Evolutionary conservation across 64 coral and sea anemone genomes (phyloP).

Genomic region (Pocillopora verrucosa): DNA sequence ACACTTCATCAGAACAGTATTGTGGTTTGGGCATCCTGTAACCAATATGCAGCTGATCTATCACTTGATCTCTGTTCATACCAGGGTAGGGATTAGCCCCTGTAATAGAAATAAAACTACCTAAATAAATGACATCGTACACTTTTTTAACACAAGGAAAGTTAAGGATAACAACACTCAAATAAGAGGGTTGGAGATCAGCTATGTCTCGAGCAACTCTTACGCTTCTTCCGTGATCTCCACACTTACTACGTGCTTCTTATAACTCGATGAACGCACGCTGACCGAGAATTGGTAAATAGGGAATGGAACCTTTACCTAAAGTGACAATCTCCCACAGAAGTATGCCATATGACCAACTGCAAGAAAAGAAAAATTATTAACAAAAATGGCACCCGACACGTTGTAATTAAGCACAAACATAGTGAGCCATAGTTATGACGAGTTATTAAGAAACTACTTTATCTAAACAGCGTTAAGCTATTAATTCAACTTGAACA

Average conservation of each 20-base stretch:
- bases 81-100: constrained; percentile 86
- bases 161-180: too few species aligned
- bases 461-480: too few species aligned
- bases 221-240: too few species aligned
- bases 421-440: too few species aligned
- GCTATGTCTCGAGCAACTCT: too few species aligned
- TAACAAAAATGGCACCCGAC: neutral
- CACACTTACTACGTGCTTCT: too few species aligned
- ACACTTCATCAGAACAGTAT: constrained; percentile 84
- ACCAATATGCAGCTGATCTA: constrained; percentile 70
- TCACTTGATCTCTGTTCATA: constrained; percentile 74
- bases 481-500: too few species aligned
- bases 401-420: neutral
- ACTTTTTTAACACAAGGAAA: too few species aligned
- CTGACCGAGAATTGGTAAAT: neutral
- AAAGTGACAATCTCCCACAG: constrained; percentile 88
- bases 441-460: too few species aligned
- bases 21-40: constrained; percentile 75
- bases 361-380: neutral
- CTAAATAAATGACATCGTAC: too few species aligned
- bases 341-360: constrained; percentile 88
- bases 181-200: too few species aligned
- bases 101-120: constrained; percentile 19
- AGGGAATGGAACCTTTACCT: constrained; percentile 30
- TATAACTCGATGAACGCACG: too few species aligned